phyloP scores from a whole-genome alignment of 1,140 invertebrate genomes.

The Papilio machaon region DNA sequence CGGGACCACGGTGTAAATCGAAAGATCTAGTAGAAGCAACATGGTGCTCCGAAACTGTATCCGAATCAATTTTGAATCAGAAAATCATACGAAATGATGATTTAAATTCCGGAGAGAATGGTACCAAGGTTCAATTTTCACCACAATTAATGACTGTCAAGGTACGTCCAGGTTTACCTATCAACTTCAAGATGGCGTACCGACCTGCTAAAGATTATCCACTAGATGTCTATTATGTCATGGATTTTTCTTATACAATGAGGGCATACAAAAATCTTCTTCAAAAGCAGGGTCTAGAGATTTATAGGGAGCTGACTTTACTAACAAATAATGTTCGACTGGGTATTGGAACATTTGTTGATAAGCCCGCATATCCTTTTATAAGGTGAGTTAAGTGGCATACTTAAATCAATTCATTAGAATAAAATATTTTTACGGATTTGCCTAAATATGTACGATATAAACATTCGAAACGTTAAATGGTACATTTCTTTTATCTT shows the following conservation, averaged over 20 bases:
- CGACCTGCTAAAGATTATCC: constrained; percentile 91
- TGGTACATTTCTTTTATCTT: no score
- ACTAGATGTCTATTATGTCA: constrained; percentile 94
- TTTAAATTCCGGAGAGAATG: constrained; percentile 48
- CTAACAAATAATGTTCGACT: constrained; percentile 92
- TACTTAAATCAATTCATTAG: background rate
- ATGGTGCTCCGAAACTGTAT: constrained; percentile 58
- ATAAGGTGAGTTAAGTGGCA: constrained; percentile 81
- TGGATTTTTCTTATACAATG: constrained; percentile 94
- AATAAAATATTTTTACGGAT: background rate
- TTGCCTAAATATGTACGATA: no score
- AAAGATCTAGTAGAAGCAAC: constrained; percentile 35
- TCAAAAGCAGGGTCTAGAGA: constrained; percentile 84
- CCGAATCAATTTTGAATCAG: constrained; percentile 43
- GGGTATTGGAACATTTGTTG: constrained; percentile 95
- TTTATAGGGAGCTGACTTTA: constrained; percentile 86
- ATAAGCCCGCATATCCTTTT: constrained; percentile 93
- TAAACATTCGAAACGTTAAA: no score
- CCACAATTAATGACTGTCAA: constrained; percentile 65
- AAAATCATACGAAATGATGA: constrained; percentile 33
- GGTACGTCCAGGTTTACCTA: constrained; percentile 54
- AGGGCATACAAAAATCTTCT: constrained; percentile 87
- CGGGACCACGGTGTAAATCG: constrained; percentile 50
- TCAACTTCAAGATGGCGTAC: constrained; percentile 71
- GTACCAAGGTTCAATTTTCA: constrained; percentile 54